phyloP scores from a whole-genome alignment of 2,113 vertebrate genomes.

The Cnemophilus loriae region DNA sequence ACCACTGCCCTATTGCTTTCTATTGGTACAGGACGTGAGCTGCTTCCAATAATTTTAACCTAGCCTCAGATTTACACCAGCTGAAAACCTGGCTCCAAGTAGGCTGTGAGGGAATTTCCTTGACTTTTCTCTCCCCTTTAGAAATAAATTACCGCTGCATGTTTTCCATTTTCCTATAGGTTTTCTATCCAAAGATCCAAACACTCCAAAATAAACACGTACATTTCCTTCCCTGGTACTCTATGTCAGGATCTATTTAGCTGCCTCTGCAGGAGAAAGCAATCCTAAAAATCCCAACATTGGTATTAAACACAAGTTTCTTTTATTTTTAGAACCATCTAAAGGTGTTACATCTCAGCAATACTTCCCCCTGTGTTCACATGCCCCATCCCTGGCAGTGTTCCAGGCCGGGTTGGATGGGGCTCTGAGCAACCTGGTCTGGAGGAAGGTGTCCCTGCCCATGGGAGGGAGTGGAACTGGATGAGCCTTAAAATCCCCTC shows the following conservation, averaged over 20 bases:
- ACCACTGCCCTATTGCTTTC: background rate
- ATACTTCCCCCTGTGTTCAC: accelerated
- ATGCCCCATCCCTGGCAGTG: background rate
- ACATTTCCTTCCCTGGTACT: constrained; percentile 47
- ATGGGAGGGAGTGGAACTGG: background rate
- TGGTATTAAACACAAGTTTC: background rate
- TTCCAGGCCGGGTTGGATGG: background rate
- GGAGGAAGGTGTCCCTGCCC: background rate
- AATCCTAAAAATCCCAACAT: background rate
- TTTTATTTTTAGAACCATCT: constrained; percentile 3
- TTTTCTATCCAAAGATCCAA: constrained; percentile 26
- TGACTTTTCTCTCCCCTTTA: constrained; percentile 27
- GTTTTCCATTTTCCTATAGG: constrained; percentile 55
- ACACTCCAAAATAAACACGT: constrained; percentile 30
- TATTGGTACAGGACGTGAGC: background rate
- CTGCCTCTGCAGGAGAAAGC: background rate
- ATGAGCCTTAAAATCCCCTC: background rate
- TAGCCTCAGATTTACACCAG: background rate
- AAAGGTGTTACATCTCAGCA: background rate
- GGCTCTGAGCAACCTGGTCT: background rate
- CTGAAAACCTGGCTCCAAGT: constrained; percentile 6
- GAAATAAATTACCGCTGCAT: constrained; percentile 22
- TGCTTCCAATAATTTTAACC: background rate
- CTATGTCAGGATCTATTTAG: background rate
- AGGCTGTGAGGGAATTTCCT: constrained; percentile 41